Evolutionary conservation across 1,140 invertebrate genomes (phyloP), one percentile per base, ranked within the genome.

Genomic region (Formica exsecta): DNA sequence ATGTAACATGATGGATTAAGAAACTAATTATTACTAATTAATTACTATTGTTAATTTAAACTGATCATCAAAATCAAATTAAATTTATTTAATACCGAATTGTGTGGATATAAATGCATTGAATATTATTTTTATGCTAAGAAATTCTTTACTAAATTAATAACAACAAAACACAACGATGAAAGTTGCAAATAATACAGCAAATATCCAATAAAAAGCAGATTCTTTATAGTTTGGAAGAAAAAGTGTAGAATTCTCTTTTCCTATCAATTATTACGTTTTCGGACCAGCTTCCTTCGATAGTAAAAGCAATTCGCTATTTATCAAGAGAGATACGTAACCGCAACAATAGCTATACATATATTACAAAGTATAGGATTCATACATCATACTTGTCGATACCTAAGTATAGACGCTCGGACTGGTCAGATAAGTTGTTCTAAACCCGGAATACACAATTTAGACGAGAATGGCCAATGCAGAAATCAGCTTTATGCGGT

Each of bases 401-500:
- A 74, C 13, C 19, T 44, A 83, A 44, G 38, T 51, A 51, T 83
- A 83, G 79, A 83, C 22, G 48, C 36, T 73, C 6, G 19, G 44
- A 61, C 57, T 29, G 38, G 51, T 41, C n/a, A 22, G 41, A n/a
- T 61, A 44, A 83, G 68, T 81, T 73, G 54, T 41, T 22, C 76
- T 3, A 48, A 48, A 4, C 38, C 7, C 66, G n/a, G 11, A 77
- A 85, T 87, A 85, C 86, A 87, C 86, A 87, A 77, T 87, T 88
- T 65, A 44, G 80, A 71, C 25, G 38, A 65, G 59, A 29, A 61
- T 66, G 48, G 79, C 48, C 29, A 29, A 75, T 22, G 38, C 71
- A 88, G 86, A 88, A 87, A 89, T 89, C 86, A 64, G 59, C 79
- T 89, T 87, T 89, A 77, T 61, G 86, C 73, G 48, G 36, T 73